Conservation (phyloP, 2,797 vertebrate genomes). For the Mallotus villosus region DNA sequence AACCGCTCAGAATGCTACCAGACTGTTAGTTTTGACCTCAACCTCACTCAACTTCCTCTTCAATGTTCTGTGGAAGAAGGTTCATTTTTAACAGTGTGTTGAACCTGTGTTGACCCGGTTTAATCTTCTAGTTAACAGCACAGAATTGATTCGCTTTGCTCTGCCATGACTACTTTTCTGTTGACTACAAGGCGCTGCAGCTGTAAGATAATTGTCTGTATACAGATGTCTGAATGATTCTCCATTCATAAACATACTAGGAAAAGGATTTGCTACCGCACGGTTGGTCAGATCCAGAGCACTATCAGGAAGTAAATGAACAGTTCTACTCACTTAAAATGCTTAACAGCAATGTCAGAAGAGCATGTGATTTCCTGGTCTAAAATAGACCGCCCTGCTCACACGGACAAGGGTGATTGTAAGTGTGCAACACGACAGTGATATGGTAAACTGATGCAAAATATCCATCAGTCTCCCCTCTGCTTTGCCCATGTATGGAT, state of each 20-base stretch:
- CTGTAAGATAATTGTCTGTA: not conserved
- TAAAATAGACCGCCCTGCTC: no score
- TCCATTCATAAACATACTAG: not conserved
- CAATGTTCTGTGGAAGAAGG: not conserved
- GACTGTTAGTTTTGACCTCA: conserved; percentile 37
- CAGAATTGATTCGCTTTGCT: not conserved
- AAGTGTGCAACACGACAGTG: no score
- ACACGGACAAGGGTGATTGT: no score
- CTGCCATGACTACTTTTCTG: not conserved
- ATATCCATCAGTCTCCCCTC: no score
- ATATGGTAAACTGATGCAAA: no score
- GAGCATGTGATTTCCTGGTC: no score
- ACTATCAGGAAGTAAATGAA: no score
- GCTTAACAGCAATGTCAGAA: no score
- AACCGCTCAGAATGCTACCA: not conserved
- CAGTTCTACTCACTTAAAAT: no score
- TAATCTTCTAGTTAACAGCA: not conserved
- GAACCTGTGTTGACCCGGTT: not conserved
- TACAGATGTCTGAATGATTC: not conserved
- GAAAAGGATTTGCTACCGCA: no score
- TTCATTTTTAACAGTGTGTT: not conserved
- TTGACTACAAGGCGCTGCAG: not conserved
- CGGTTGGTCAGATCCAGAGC: no score
- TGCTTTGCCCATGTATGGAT: no score
- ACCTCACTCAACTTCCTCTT: conserved; percentile 17